Base-by-base conservation (phyloP, 2,113 vertebrate genomes). In the Nymphicus hollandicus region DNA sequence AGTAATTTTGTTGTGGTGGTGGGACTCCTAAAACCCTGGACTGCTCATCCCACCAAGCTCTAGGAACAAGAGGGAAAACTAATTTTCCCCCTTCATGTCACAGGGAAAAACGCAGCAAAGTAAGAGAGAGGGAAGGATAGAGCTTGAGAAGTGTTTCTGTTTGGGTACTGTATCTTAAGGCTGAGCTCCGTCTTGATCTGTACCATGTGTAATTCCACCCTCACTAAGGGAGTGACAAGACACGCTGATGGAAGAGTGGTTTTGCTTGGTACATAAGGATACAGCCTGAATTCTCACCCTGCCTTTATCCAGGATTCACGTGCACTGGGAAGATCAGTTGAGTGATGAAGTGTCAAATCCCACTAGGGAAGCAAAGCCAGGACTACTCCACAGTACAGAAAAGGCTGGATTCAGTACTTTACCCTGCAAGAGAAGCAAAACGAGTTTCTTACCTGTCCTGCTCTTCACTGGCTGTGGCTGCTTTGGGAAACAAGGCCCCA, bases 41-140 rank as follows among this genome's bases (percentile, higher is more conserved):
- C 86, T 43, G 33, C 64, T 89, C 44, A 44, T 44, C 35, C 3
- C 18, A 46, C 35, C 70, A 15, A 3, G 18, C 22, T 53, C 39
- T 81, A 50, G 39, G 41, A 83, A 8, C 37, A 58, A 17, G 13
- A 86, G 43, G 1, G 2, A 47, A 66, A 86, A 29, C 9, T 35
- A 2, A 1, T 18, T 35, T 22, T 47, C 14, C 3, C 2, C 6
- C 23, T 19, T 24, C 2, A 2, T 31, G 17, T 22, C 7, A 3
- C 6, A n/a, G 41, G 68, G 68, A 68, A 68, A 22, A 17, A 10
- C 8, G 29, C 43, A 72, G 64, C 69, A 55, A 43, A 58, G 25
- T 6, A 41, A 22, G 46, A 35, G 79, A 29, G 33, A 47, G 61
- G 33, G 47, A 37, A 23, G 53, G 47, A 8, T 47, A 73, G 39